These are phyloP conservation scores for Campoletis sonorensis DNA, from an alignment of 1,140 invertebrate genomes.

Conservation along the genomic window DNA sequence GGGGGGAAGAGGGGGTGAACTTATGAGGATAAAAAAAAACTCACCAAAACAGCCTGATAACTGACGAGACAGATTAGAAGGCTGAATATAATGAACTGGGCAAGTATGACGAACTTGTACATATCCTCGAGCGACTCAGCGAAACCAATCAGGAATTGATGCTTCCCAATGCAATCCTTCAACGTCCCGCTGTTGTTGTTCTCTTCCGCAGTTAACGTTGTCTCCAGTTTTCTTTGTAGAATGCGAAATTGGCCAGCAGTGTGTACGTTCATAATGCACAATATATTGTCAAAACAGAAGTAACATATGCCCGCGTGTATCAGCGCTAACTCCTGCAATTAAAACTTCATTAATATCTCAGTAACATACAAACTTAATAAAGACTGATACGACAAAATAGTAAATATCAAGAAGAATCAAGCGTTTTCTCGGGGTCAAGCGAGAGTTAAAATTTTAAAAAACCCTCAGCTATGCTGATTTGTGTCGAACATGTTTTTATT, in stretches of 20 bases:
- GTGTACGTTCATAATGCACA: constrained; percentile 55
- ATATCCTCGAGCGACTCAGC: constrained; percentile 55
- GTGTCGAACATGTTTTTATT: too few species aligned
- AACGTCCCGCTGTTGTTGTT: constrained; percentile 39
- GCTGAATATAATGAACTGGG: constrained; percentile 57
- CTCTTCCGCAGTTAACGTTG: not conserved
- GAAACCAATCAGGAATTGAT: constrained; percentile 58
- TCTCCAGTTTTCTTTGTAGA: constrained; percentile 52
- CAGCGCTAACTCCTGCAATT: not conserved
- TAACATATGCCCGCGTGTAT: constrained; percentile 43
- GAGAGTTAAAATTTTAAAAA: too few species aligned
- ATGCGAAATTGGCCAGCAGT: constrained; percentile 59
- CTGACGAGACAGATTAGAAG: constrained; percentile 58
- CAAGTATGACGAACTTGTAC: constrained; percentile 55
- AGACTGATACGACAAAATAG: too few species aligned
- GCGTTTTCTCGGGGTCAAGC: too few species aligned
- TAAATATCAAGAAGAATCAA: too few species aligned
- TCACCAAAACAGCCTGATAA: constrained; percentile 58
- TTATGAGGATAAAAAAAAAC: too few species aligned
- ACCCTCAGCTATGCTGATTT: too few species aligned
- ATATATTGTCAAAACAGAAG: constrained; percentile 53
- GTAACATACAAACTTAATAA: too few species aligned
- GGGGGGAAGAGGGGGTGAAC: too few species aligned
- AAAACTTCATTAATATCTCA: too few species aligned
- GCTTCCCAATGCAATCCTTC: constrained; percentile 57